Base-by-base conservation (phyloP, 2,888 invertebrate species). In the Apodemia duryi region DNA sequence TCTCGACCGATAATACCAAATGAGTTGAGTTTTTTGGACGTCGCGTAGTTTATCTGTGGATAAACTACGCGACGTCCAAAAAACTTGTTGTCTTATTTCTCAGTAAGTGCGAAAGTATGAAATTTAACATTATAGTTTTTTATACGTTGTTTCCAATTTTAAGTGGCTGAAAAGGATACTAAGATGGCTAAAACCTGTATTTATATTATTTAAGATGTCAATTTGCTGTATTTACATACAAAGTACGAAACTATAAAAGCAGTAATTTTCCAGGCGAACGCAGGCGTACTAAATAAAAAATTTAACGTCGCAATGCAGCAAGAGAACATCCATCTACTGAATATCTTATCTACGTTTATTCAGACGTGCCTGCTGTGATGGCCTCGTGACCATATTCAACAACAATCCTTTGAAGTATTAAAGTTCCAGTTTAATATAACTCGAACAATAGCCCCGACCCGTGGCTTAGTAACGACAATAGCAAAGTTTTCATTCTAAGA, bases 341-440 rank as follows among this genome's bases (percentile, higher is more conserved):
- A 54, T 29, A 29, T 54, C 10, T 28, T 49, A 43, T 57, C n/a
- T 49, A 61, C 63, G 49, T 61, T 63, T 66, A 35, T 63, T 32
- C 32, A 49, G 49, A 11, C 28, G 28, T 54, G 29, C 28, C 10
- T 54, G 29, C 28, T 54, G 52, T 28, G 21, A 54, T 54, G 52
- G 49, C 64, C 61, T 60, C 62, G 63, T 68, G 66, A 64, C 69
- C 69, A 66, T 68, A 68, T 69, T 67, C 70, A 68, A 65, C 79
- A 81, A 82, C 84, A 86, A 88, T 84, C 86, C 86, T 86, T 84
- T 85, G 81, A 86, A 86, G 84, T 85, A 86, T 85, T 84, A 85
- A 87, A 86, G 80, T 84, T 81, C 77, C 80, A 84, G 81, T 87
- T 85, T 86, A 88, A 88, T 88, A 86, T 84, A 88, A 88, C 77